These are phyloP conservation scores for Diplazon laetatorius DNA, from an alignment of 2,888 invertebrate species.

Conservation along the genomic window DNA sequence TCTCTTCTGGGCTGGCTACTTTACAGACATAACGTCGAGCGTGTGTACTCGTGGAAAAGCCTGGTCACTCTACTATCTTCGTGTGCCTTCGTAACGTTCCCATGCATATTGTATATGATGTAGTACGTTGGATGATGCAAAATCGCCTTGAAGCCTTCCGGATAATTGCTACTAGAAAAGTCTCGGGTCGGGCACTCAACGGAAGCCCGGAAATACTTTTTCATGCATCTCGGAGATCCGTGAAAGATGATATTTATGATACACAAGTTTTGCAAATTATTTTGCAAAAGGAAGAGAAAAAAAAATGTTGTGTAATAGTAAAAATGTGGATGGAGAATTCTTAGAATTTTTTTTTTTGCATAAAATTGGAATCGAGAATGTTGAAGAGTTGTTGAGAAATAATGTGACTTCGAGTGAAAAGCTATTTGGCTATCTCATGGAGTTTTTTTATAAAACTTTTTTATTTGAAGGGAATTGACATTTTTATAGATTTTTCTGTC, in stretches of 20 bases:
- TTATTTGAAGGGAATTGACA: too few species aligned
- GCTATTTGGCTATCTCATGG: too few species aligned
- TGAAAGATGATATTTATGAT: slow-evolving; percentile 8
- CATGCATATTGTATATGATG: slow-evolving; percentile 22
- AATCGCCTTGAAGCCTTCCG: slow-evolving; percentile 69
- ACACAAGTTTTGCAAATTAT: not conserved
- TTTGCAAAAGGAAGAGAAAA: not conserved
- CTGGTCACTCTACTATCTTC: slow-evolving; percentile 29
- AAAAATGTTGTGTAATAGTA: too few species aligned
- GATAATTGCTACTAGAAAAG: slow-evolving; percentile 73
- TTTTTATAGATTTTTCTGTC: too few species aligned
- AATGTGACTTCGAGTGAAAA: too few species aligned
- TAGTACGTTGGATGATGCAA: slow-evolving; percentile 63
- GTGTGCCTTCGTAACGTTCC: slow-evolving; percentile 6
- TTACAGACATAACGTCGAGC: slow-evolving; percentile 47
- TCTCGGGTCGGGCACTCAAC: slow-evolving; percentile 27
- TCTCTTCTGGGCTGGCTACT: slow-evolving; percentile 64
- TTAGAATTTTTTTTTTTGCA: too few species aligned
- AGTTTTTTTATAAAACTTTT: too few species aligned
- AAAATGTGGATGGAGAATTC: too few species aligned
- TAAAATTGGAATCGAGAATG: too few species aligned
- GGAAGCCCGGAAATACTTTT: not conserved
- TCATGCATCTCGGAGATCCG: not conserved
- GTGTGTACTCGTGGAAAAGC: slow-evolving; percentile 36
- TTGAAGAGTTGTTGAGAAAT: too few species aligned